Base-by-base conservation (phyloP, 2,113 vertebrate genomes). In the Tachuris rubrigastra region DNA sequence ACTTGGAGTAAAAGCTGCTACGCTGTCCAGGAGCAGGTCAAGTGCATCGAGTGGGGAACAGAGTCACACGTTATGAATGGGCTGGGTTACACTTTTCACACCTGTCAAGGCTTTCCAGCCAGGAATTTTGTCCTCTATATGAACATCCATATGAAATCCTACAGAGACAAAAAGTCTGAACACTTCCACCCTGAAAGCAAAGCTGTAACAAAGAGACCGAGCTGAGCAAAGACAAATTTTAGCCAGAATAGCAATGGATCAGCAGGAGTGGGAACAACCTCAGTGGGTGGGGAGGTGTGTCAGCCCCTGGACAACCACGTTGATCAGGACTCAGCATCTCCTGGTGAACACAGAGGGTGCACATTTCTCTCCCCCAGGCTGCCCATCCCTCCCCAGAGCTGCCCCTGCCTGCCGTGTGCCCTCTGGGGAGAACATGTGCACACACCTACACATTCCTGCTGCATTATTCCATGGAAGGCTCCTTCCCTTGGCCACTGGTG, bases 401-500 rank as follows among this genome's bases (percentile, higher is more conserved):
- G 93, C 72, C 88, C 71, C 62, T 80, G 88, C 93, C 88, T 96
- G 95, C 88, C 49, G 30, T 2, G 52, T 71, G 72, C 33, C 62
- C 72, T 71, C 56, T 6, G 22, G 93, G 95, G 42, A 83, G 87
- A 93, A 75, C 4, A 2, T 39, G 44, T 21, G 76, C 42, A 10
- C 80, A 91, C 87, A 76, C 85, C 95, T 83, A 58, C 28, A 6
- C 76, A 86, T 89, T 89, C 90, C 42, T 96, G 86, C 81, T 44
- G 93, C 81, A 84, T 95, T 93, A 95, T 83, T 33, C 84, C 93
- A 89, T 63, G 72, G 72, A 37, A 95, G 72, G 42, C 10, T 96
- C 44, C 2, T 83, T 58, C 81, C 81, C 75, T 52, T 59, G 85
- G 88, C 81, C 81, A 67, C 33, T 3, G 5, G 58, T 21, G 53